Evolutionary conservation across 1,140 invertebrate species (phyloP), one percentile per base, ranked within the genome.

Genomic region (Idris sp.): DNA sequence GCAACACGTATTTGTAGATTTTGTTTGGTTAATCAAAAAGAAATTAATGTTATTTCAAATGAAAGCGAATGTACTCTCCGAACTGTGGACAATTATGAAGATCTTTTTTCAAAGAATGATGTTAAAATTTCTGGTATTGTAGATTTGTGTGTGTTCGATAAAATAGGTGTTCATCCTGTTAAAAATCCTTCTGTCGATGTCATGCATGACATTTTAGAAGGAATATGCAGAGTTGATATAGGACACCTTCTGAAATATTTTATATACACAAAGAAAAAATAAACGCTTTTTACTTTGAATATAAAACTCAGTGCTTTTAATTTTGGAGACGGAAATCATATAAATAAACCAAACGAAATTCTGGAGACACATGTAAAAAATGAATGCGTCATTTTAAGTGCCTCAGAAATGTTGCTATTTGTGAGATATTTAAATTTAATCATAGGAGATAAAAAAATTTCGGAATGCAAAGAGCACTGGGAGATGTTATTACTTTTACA

Each of bases 1-100:
- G 38, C 38, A 11, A 41, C 16, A n/a, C 38, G 22, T n/a, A 22
- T 41, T 41, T 41, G 38, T 22, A 19, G 38, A 41, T 41, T 22
- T 22, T 41, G 38, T 41, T 22, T 41, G 14, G 7, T 41, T 10
- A 41, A 11, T 22, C 18, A 5, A 1, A 19, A 41, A 4, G n/a
- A 41, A 6, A 41, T 41, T 11, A 19, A 22, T 41, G 4, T 10
- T 10, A 41, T 41, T 38, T n/a, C n/a, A n/a, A n/a, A n/a, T n/a
- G n/a, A n/a, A n/a, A n/a, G n/a, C n/a, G n/a, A n/a, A n/a, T n/a
- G n/a, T n/a, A n/a, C n/a, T n/a, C n/a, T n/a, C 1, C 35, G 35
- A 16, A 38, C 14, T 7, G 1, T n/a, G 1, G 35, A 38, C 2
- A 16, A 18, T 18, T 38, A 38, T 38, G 9, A 38, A 9, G 14